Percentiles rank a stretch among this genome's conserved stretches.
Evolutionary conservation across 2,888 invertebrate species (phyloP).

Genomic region (Augochlorella aurata): DNA sequence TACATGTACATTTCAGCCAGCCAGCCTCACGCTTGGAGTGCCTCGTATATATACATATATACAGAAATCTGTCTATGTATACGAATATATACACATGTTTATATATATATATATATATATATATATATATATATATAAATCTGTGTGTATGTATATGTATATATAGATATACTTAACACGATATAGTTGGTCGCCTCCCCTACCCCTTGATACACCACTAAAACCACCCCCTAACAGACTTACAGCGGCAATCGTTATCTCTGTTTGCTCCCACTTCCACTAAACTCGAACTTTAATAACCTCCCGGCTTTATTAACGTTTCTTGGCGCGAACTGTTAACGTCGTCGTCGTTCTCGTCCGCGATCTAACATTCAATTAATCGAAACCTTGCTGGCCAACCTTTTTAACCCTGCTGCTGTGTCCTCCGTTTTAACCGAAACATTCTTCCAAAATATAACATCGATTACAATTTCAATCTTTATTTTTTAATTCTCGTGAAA

Average conservation of each 20-base stretch:
- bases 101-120: conserved; percentile 41
- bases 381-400: not conserved
- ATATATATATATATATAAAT: conserved; percentile 23
- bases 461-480: no score
- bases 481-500: no score
- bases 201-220: conserved; percentile 63
- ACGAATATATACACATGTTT: conserved; percentile 52
- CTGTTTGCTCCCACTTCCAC: conserved; percentile 44
- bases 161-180: conserved; percentile 62
- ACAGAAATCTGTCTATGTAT: conserved; percentile 24
- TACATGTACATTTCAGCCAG: conserved; percentile 76
- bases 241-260: conserved; percentile 58
- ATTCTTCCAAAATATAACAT: no score
- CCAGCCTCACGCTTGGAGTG: conserved; percentile 80
- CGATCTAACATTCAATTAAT: conserved; percentile 4
- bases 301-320: conserved; percentile 43
- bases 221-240: conserved; percentile 75
- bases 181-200: conserved; percentile 56
- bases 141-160: conserved; percentile 41
- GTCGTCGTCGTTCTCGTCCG: not conserved
- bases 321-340: conserved; percentile 41
- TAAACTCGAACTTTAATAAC: conserved; percentile 31
- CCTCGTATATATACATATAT: conserved; percentile 61
- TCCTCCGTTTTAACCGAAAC: no score
- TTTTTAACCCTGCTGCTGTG: not conserved